Evolutionary conservation across 30 jellyfish, hydroid and myxozoan species (phyloP).

Genomic region (Chrysaora quinquecirrha): DNA sequence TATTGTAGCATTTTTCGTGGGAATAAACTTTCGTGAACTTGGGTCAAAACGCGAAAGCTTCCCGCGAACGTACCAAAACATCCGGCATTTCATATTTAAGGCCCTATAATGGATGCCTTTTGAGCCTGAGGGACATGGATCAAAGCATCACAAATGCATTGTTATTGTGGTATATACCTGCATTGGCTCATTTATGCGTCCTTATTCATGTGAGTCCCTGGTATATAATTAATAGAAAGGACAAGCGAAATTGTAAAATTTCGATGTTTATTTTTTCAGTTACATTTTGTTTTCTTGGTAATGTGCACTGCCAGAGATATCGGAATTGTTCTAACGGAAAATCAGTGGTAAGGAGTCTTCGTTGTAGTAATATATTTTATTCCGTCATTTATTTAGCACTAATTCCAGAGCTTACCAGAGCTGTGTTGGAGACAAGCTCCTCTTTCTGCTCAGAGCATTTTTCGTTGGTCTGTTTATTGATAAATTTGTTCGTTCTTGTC

Average conservation of each 20-base stretch:
- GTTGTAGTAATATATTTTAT: neutral
- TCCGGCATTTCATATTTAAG: too few relatives aligned
- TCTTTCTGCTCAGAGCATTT: neutral
- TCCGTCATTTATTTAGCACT: neutral
- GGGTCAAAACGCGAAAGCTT: too few relatives aligned
- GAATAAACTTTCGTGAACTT: too few relatives aligned
- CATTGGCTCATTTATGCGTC: neutral
- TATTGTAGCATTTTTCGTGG: too few relatives aligned
- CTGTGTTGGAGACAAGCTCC: neutral
- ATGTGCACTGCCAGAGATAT: slow-evolving; percentile 37
- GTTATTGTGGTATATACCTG: neutral
- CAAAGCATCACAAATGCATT: neutral
- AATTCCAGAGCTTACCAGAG: neutral
- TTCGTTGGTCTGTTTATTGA: neutral
- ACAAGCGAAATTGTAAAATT: too few relatives aligned
- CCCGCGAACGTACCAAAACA: too few relatives aligned
- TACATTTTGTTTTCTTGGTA: neutral
- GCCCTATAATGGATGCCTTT: too few relatives aligned
- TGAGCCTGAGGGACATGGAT: too few relatives aligned
- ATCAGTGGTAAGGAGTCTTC: slow-evolving; percentile 49
- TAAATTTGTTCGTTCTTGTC: too few relatives aligned
- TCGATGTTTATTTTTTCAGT: slow-evolving; percentile 19
- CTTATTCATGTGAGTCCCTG: neutral
- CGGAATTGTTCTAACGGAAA: slow-evolving; percentile 53
- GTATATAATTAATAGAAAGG: neutral